Evolutionary conservation across 2,797 vertebrate genomes (phyloP), one percentile per base, ranked within the genome.

Genomic region (Nothura maculosa): DNA sequence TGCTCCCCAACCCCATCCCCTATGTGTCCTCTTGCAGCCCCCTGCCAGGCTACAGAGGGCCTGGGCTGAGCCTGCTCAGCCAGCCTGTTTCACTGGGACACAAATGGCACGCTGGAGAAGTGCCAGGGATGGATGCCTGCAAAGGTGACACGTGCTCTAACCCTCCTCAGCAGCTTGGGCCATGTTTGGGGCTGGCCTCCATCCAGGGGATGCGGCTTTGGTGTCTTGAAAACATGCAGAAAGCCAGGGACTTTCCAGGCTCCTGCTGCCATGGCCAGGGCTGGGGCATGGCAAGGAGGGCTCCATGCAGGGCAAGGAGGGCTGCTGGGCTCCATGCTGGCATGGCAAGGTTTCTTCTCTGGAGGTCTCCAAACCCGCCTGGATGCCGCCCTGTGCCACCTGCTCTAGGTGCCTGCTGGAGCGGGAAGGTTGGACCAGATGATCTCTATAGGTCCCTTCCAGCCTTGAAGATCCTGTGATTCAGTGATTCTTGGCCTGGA

Each of bases 161-260:
- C 48, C 61, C 62, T 93, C 2, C n/a, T 89, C 70, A 68, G 36
- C 52, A 89, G 68, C 84, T 92, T 68, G 55, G 68, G 27, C 64
- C 0, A 0, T 50, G 30, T 62, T 72, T 62, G 36, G 43, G 43
- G 22, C 20, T 95, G 72, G 72, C 86, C 17, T 60, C 67, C 72
- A 81, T 69, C 90, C 85, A 82, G 72, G 89, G 68, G 76, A 30
- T 93, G 55, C 78, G 94, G 86, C 57, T 92, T 57, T 0, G 0
- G 63, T 89, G 27, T 72, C 75, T 74, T 89, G 54, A 92, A 92
- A 94, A 96, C 87, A 95, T 4, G 2, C 13, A 34, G 76, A 80
- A 27, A 75, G 90, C 81, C 89, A 94, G 93, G 94, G 94, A 80
- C 79, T 96, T 96, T 93, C 94, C 92, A 93, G 68, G 79, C 24